Percentiles rank a stretch among this genome's conserved stretches.
Conservation (phyloP, 2,113 vertebrate genomes). For the Uropsilus gracilis region DNA sequence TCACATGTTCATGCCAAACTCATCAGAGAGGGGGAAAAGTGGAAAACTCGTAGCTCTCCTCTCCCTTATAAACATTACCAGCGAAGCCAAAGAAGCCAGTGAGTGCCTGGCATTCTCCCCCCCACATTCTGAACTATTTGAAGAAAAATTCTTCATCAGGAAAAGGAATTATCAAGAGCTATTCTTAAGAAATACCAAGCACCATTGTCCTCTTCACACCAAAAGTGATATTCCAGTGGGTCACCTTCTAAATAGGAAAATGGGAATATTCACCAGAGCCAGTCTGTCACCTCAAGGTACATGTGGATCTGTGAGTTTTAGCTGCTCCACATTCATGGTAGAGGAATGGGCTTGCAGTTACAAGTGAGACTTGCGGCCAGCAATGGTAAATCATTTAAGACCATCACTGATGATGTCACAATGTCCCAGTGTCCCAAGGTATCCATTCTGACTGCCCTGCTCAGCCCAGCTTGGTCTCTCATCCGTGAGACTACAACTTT, state of each 20-base stretch:
- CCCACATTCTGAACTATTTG: conserved; percentile 22
- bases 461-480: neutral
- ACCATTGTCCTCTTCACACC: neutral
- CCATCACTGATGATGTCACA: conserved; percentile 77
- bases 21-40: neutral
- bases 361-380: conserved; percentile 27
- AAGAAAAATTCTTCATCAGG: conserved; percentile 51
- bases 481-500: neutral
- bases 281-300: conserved; percentile 79
- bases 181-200: neutral
- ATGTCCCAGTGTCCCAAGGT: conserved; percentile 50
- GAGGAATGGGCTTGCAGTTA: conserved; percentile 61
- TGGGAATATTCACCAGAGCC: conserved; percentile 77
- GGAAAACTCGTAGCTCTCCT: neutral
- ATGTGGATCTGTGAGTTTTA: conserved; percentile 68
- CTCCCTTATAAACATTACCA: neutral
- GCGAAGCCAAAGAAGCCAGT: neutral
- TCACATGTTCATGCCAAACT: neutral
- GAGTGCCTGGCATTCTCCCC: conserved; percentile 18
- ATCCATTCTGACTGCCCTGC: neutral
- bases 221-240: neutral
- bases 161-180: conserved; percentile 34
- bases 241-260: conserved; percentile 48
- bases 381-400: neutral
- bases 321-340: conserved; percentile 76